Evolutionary conservation across 2,888 invertebrate genomes (phyloP).

Genomic region (Ctenicera cuprea): DNA sequence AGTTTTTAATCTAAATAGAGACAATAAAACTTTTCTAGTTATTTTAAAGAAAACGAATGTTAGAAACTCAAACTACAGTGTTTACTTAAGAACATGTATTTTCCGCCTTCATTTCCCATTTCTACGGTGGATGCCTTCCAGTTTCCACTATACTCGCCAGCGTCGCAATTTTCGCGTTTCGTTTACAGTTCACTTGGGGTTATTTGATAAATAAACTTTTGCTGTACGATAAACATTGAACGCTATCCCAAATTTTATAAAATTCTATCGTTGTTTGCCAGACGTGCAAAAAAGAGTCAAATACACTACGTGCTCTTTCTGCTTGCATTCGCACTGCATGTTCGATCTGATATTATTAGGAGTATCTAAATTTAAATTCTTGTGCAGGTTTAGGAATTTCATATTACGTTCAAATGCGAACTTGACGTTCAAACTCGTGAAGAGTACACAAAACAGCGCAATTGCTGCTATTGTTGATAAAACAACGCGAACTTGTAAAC

Average conservation of each 20-base stretch:
- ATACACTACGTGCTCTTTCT: not conserved
- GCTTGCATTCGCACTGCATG: not conserved
- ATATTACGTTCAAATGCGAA: not conserved
- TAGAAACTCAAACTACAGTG: conserved; percentile 11
- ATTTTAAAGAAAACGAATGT: conserved; percentile 26
- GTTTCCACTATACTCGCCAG: conserved; percentile 25
- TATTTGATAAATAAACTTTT: conserved; percentile 40
- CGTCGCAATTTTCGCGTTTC: conserved; percentile 36
- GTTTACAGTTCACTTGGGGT: conserved; percentile 42
- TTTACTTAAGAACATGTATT: conserved; percentile 23
- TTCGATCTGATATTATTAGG: not conserved
- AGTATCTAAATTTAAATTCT: not conserved
- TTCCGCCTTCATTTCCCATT: conserved; percentile 31
- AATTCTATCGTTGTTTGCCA: conserved; percentile 8
- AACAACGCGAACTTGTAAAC: conserved; percentile 40
- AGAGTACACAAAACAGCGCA: conserved; percentile 12
- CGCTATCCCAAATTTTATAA: conserved; percentile 16
- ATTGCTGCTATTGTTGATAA: conserved; percentile 35
- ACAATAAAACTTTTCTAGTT: conserved; percentile 26
- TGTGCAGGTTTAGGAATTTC: not conserved
- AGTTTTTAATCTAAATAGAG: conserved; percentile 20
- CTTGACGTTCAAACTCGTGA: not conserved
- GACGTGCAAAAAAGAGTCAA: conserved; percentile 1
- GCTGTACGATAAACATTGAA: conserved; percentile 25
- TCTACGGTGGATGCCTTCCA: conserved; percentile 30